Base-by-base conservation (phyloP, 2,797 vertebrate genomes). In the Adelosebastes latens region DNA sequence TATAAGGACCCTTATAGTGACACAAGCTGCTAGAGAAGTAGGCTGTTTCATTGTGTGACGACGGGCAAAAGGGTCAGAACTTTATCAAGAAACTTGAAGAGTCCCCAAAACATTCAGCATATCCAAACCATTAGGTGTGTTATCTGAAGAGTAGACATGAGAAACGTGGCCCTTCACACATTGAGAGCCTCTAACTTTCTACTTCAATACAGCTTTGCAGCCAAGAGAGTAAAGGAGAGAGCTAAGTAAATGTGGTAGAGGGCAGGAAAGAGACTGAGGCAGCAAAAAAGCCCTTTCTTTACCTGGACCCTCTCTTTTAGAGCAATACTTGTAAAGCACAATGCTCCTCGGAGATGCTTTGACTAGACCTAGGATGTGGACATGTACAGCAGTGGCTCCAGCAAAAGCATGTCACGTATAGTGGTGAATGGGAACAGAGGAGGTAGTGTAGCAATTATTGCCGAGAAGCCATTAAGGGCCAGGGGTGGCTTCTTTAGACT, bases 401-500 rank as follows among this genome's bases (percentile, higher is more conserved):
- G 89, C 77, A 39, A 86, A 83, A 92, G 87, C 82, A 88, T 91
- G 93, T 91, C 91, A 91, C 61, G 74, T 87, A 53, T 53, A 76
- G 76, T 61, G 61, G 78, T 93, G 92, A 93, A 93, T 87, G 83
- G 91, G 84, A 92, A 85, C 90, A 84, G 88, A 79, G 79, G 76
- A 90, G 83, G 65, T 82, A 83, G 89, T 84, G 92, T 83, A 92
- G 94, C 94, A 96, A 95, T 96, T 95, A 96, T 93, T 92, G 90
- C 90, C 46, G 83, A 92, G 91, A 92, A 93, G 93, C 96, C 94
- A 96, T 96, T 96, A 96, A 93, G 88, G 96, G 86, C 90, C 79
- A 89, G 59, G 87, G 87, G 88, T 88, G 91, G 88, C 92, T 91
- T 90, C 91, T 92, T 92, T 86, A 90, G 83, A 91, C 88, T 72